phyloP scores from a whole-genome alignment of 2,888 invertebrate species.

The Vanessa cardui region DNA sequence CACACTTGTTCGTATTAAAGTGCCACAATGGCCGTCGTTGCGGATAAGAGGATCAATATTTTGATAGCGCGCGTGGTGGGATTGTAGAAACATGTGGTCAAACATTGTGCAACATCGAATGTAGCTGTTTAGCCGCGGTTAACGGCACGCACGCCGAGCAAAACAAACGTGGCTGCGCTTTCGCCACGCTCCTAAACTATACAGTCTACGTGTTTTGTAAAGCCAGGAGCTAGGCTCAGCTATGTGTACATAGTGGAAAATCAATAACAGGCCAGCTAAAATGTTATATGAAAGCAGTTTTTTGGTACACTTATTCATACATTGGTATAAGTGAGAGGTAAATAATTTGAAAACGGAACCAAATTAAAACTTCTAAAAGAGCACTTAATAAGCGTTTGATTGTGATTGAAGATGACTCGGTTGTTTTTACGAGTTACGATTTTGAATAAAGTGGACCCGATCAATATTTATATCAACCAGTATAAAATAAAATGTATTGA shows the following conservation, averaged over 20 bases:
- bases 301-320: neutral
- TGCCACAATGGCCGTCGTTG: slow-evolving; percentile 66
- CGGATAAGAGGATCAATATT: slow-evolving; percentile 80
- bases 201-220: neutral
- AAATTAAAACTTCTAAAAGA: no score
- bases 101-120: slow-evolving; percentile 74
- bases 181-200: slow-evolving; percentile 49
- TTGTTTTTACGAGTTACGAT: no score
- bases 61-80: slow-evolving; percentile 75
- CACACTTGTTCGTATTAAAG: slow-evolving; percentile 70
- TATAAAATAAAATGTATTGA: no score
- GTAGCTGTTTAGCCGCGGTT: slow-evolving; percentile 62
- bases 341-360: no score
- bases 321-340: no score
- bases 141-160: slow-evolving; percentile 54
- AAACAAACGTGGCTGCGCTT: slow-evolving; percentile 61
- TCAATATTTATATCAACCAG: no score
- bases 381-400: no score
- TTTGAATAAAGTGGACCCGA: no score
- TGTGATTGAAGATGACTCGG: no score
- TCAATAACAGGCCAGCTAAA: neutral
- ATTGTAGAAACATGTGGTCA: slow-evolving; percentile 76
- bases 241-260: neutral
- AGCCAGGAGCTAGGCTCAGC: slow-evolving; percentile 12
- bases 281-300: neutral